Conservation (phyloP, 2,797 vertebrate species). For the Otolemur crassicaudatus region DNA sequence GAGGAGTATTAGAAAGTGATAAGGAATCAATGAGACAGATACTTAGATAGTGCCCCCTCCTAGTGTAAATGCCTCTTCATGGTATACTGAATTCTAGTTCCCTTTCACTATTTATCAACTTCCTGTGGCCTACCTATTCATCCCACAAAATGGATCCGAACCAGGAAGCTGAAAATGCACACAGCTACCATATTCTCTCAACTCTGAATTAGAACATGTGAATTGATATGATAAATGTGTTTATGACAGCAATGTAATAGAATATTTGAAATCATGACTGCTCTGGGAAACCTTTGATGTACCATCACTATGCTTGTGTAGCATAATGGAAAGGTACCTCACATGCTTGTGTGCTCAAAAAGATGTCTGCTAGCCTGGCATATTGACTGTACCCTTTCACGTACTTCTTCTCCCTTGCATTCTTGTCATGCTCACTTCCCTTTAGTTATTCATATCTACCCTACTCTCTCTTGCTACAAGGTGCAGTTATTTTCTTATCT, state of each 20-base stretch:
- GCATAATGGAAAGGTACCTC: background rate
- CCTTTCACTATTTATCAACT: constrained; percentile 40
- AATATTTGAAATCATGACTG: constrained; percentile 40
- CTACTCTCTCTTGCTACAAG: background rate
- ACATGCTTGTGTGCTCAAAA: background rate
- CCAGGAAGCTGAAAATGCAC: background rate
- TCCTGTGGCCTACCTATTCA: background rate
- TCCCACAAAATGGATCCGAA: background rate
- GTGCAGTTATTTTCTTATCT: background rate
- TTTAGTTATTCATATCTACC: constrained; percentile 43
- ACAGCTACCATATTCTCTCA: background rate
- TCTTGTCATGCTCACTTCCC: background rate
- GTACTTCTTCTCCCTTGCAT: background rate
- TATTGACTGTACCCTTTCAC: background rate
- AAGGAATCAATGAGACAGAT: background rate
- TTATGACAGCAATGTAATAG: background rate
- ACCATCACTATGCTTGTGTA: background rate
- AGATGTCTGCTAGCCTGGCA: background rate
- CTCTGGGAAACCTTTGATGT: background rate
- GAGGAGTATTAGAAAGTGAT: background rate
- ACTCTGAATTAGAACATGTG: constrained; percentile 24
- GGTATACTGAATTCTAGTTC: background rate
- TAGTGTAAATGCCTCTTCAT: constrained; percentile 8
- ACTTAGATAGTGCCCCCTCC: background rate
- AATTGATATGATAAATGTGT: background rate